Evolutionary conservation across 2,888 invertebrate species (phyloP), one percentile per base, ranked within the genome.

Genomic region (Antitype chi): DNA sequence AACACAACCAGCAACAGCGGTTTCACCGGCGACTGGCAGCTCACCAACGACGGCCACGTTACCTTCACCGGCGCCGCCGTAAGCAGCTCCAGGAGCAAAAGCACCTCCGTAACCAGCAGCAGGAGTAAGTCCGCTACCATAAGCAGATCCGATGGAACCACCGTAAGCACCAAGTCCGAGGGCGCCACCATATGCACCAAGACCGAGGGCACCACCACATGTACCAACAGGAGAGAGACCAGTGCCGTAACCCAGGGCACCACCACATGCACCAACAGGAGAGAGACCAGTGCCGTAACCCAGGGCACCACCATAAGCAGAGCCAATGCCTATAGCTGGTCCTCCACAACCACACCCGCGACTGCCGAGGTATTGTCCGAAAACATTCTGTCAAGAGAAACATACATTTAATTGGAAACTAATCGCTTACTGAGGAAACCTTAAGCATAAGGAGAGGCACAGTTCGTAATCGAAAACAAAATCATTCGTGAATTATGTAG

Each of bases 1-100:
- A 5, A 93, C 78, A 6, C 52, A 25, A 59, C 84, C 85, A 49
- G 71, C 75, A 70, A 85, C n/a, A 52, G 74, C 77, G 63, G 85
- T 85, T 55, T 28, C 78, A 76, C 84, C 84, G 49, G 71, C n/a
- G 49, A 84, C 84, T 66, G 84, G 84, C 67, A 84, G 77, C 75
- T 91, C 86, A 38, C 93, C 93, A 64, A 70, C 70, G 1, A 92
- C 90, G 6, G 85, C 84, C 64, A 93, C 78, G 23, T 89, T 85
- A 0, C 93, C 93, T 74, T 91, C 90, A 5, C 92, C 92, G 32
- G 17, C 13, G 23, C 82, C 82, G 2, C 73, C 79, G 69, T 79
- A 81, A 52, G 70, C 68, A 28, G 71, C 71, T 47, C 55, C 68
- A 59, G 64, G 49, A 49, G 28, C 78, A 1, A 74, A 3, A 32